A percentile compares a stretch with the other conserved stretches of the same genome.
Conservation (phyloP, 2,888 invertebrate genomes). For the Pegoplata infirma region DNA sequence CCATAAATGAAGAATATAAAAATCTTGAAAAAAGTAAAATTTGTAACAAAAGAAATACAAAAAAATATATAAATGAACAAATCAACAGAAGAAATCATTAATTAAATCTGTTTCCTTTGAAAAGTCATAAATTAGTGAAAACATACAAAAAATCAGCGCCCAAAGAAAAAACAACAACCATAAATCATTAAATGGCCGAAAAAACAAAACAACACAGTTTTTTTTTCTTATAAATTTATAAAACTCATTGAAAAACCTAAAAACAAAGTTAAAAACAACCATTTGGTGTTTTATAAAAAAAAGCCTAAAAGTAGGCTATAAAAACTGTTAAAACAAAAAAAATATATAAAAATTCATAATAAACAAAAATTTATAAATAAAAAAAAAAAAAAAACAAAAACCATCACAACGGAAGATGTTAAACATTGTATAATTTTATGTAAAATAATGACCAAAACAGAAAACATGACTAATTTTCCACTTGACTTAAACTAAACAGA, state of each 20-base stretch:
- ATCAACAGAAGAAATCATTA: constrained; percentile 24
- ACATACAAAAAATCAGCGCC: neutral
- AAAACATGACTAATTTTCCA: constrained; percentile 23
- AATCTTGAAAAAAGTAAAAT: neutral
- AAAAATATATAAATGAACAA: neutral
- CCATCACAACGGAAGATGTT: constrained; percentile 12
- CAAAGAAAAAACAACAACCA: neutral
- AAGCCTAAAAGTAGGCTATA: constrained; percentile 17
- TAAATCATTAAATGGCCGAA: constrained; percentile 35
- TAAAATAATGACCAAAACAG: neutral
- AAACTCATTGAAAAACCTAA: constrained; percentile 3
- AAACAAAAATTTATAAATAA: neutral
- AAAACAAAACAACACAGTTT: too few species aligned
- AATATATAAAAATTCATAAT: neutral
- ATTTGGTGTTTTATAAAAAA: neutral
- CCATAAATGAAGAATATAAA: neutral
- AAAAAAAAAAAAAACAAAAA: neutral
- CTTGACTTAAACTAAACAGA: constrained; percentile 27
- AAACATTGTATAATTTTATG: neutral
- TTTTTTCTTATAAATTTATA: too few species aligned
- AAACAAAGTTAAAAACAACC: neutral
- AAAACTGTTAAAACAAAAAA: neutral
- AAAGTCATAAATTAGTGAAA: constrained; percentile 18
- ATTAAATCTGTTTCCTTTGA: constrained; percentile 18
- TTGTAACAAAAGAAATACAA: neutral